These are phyloP conservation scores for Nettapus auritus DNA, from an alignment of 2,113 vertebrate genomes.

Conservation along the genomic window DNA sequence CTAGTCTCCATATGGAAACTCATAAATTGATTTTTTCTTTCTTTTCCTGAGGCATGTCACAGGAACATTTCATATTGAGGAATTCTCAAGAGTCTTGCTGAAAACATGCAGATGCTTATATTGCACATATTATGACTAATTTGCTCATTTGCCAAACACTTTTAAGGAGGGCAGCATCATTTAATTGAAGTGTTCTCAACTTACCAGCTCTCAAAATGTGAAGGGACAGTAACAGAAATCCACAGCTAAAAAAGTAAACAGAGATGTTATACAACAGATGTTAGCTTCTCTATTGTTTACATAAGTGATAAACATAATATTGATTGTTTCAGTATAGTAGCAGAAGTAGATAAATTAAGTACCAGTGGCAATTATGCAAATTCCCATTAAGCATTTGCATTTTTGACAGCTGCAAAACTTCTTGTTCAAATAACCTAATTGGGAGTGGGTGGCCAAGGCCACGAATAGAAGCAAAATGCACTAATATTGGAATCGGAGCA, in stretches of 20 bases:
- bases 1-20: background rate
- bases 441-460: background rate
- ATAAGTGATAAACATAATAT: background rate
- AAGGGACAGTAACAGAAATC: slow-evolving; percentile 59
- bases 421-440: background rate
- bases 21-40: background rate
- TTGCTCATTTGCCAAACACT: background rate
- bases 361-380: background rate
- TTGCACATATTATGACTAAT: background rate
- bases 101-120: background rate
- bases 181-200: background rate
- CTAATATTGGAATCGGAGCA: slow-evolving; percentile 46
- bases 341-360: slow-evolving; percentile 33
- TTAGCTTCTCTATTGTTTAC: background rate
- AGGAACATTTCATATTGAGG: background rate
- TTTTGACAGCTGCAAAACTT: slow-evolving; percentile 51
- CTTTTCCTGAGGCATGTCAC: background rate
- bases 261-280: background rate
- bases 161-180: background rate
- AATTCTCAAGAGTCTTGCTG: background rate
- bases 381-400: slow-evolving; percentile 32
- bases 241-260: slow-evolving; percentile 21
- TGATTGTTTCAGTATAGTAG: background rate
- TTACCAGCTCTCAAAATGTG: slow-evolving; percentile 56
- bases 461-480: background rate